Percentiles rank a stretch among this genome's conserved stretches.
Evolutionary conservation across 2,797 vertebrate species (phyloP).

Genomic region (Propithecus deckenii): DNA sequence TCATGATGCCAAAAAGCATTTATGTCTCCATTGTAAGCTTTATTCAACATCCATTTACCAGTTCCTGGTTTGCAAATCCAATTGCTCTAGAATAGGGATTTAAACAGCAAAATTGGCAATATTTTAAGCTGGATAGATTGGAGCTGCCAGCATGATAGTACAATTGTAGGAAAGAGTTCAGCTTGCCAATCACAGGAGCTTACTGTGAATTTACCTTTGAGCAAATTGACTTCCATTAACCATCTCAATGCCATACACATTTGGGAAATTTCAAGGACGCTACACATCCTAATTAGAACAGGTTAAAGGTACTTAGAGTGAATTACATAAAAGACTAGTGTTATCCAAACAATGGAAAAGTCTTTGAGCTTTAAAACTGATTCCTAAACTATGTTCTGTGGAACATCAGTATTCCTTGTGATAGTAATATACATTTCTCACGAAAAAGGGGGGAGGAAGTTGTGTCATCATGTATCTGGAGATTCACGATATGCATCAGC

Average conservation of each 20-base stretch:
- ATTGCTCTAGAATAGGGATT: conserved; percentile 36
- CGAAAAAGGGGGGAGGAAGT: neutral
- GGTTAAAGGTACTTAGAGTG: conserved; percentile 25
- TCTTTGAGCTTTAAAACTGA: neutral
- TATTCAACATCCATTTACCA: conserved; percentile 65
- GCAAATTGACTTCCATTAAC: conserved; percentile 32
- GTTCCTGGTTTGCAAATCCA: conserved; percentile 39
- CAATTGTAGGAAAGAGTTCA: neutral
- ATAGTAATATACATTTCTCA: neutral
- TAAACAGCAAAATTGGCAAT: conserved; percentile 60
- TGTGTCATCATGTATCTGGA: neutral
- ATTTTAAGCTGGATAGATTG: conserved; percentile 27
- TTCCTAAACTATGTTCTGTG: conserved; percentile 16
- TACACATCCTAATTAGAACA: neutral
- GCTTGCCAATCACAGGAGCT: conserved; percentile 31
- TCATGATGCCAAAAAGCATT: conserved; percentile 61
- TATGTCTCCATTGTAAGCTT: conserved; percentile 44
- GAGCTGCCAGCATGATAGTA: neutral
- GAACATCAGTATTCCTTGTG: neutral
- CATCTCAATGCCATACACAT: neutral
- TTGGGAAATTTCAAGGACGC: neutral
- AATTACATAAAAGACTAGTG: conserved; percentile 24
- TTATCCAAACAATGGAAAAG: conserved; percentile 31
- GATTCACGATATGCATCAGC: neutral
- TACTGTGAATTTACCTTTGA: conserved; percentile 24